phyloP scores from a whole-genome alignment of 2,113 vertebrate genomes.

The Megaceryle maxima region DNA sequence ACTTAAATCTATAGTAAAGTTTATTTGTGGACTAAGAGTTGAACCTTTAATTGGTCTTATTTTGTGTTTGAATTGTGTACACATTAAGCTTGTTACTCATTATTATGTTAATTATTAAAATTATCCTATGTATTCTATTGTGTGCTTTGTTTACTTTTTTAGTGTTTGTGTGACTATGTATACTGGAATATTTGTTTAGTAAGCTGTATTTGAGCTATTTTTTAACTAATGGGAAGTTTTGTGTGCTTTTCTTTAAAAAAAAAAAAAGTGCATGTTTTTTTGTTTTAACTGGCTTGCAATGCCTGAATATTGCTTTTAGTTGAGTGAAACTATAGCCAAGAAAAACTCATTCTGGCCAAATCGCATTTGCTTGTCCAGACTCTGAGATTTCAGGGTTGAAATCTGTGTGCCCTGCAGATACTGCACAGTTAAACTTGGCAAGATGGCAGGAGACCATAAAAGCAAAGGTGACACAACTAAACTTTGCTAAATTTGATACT shows the following conservation, averaged over 20 bases:
- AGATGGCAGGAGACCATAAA: neutral
- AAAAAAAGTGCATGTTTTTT: neutral
- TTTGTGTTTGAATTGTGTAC: neutral
- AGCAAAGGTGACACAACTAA: neutral
- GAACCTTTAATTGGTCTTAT: neutral
- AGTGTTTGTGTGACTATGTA: neutral
- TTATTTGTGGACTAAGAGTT: neutral
- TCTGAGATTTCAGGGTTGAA: neutral
- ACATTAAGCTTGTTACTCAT: neutral
- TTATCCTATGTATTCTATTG: neutral
- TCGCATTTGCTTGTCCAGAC: neutral
- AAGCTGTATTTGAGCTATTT: neutral
- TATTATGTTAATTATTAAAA: conserved; percentile 19
- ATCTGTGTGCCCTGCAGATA: rapidly evolving
- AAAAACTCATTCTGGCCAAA: neutral
- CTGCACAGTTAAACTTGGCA: neutral
- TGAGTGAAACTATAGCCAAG: neutral
- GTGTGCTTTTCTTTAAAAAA: neutral
- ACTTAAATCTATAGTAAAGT: neutral
- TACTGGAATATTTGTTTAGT: neutral
- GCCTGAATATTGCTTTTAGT: neutral
- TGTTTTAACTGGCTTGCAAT: neutral
- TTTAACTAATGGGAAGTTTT: neutral
- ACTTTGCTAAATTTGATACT: neutral
- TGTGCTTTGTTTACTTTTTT: conserved; percentile 1